Base-by-base conservation (phyloP, 2,888 invertebrate species). In the Leucania comma region DNA sequence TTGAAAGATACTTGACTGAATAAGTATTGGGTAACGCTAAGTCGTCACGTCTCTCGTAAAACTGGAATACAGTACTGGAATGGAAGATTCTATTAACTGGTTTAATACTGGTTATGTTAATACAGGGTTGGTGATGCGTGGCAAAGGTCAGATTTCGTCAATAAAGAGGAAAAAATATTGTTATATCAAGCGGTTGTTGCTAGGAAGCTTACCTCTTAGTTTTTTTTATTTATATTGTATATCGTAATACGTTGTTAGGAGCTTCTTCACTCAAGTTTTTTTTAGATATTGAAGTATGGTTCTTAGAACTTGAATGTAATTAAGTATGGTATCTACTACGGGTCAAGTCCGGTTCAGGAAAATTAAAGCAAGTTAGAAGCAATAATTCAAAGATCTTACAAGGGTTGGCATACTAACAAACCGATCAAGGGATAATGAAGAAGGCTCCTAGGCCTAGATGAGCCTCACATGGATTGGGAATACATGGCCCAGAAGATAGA, bases 31-130 rank as follows among this genome's bases (percentile, higher is more conserved):
- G 72, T 29, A 71, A 71, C 22, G 38, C 17, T 54, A 70, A 69
- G n/a, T n/a, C n/a, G n/a, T 29, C 29, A 29, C 56, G 42, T 51
- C 54, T 68, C 68, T 72, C 60, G 63, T 73, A 65, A 58, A 72
- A 72, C 75, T 79, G 73, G 78, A 73, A 81, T 71, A 77, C 50
- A 51, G 61, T 75, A 76, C 79, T 69, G 63, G 75, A 72, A 68
- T 80, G 72, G 83, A 80, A 84, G 85, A 84, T 77, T 84, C 81
- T 78, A 80, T 67, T n/a, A 71, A 87, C 90, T 80, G 86, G 89
- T 88, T 86, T 82, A 38, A 17, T 68, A 87, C 89, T 75, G 85
- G 90, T 90, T 89, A 87, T 90, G 87, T 63, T 86, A 86, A 89
- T 87, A 54, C 53, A 70, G 75, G 75, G 79, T 66, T 65, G 74